These are phyloP conservation scores for Rhinatrema bivittatum DNA, from an alignment of 2,797 vertebrate genomes.

Conservation along the genomic window DNA sequence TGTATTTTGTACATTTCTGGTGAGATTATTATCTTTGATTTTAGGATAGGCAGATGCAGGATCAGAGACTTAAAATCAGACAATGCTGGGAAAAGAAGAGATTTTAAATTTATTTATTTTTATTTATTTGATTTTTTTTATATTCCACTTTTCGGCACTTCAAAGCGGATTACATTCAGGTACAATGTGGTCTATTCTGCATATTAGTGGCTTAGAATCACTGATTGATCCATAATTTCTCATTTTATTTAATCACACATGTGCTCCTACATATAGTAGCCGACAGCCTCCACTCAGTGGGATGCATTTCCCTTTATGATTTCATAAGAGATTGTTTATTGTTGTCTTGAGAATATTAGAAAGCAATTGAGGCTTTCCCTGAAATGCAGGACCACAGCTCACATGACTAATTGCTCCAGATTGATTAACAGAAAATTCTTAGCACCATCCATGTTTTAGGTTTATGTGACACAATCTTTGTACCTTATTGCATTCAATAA, in stretches of 20 bases:
- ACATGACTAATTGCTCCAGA: conserved; percentile 40
- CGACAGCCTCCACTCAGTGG: conserved; percentile 23
- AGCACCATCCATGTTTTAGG: no score
- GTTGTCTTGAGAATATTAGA: conserved; percentile 40
- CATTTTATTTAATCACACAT: conserved; percentile 39
- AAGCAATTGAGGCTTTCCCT: conserved; percentile 41
- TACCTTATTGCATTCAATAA: no score
- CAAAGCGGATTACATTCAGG: no score
- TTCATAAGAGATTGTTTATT: conserved; percentile 42
- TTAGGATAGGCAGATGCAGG: conserved; percentile 41
- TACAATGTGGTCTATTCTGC: conserved; percentile 40
- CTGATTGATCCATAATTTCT: conserved; percentile 47
- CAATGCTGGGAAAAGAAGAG: conserved; percentile 38
- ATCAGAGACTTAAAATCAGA: conserved; percentile 46
- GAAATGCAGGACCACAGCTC: conserved; percentile 31
- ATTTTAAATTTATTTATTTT: conserved; percentile 40
- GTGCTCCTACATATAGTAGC: conserved; percentile 24
- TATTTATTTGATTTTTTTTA: no score
- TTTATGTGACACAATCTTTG: no score
- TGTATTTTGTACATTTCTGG: conserved; percentile 45
- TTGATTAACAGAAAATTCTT: conserved; percentile 28
- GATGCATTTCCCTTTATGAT: conserved; percentile 29
- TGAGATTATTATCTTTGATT: conserved; percentile 44
- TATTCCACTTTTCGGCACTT: no score
- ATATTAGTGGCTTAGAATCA: conserved; percentile 30